Conservation (phyloP, 30 jellyfish, hydroid and myxozoan genomes). For the Hydractinia symbiolongicarpus region DNA sequence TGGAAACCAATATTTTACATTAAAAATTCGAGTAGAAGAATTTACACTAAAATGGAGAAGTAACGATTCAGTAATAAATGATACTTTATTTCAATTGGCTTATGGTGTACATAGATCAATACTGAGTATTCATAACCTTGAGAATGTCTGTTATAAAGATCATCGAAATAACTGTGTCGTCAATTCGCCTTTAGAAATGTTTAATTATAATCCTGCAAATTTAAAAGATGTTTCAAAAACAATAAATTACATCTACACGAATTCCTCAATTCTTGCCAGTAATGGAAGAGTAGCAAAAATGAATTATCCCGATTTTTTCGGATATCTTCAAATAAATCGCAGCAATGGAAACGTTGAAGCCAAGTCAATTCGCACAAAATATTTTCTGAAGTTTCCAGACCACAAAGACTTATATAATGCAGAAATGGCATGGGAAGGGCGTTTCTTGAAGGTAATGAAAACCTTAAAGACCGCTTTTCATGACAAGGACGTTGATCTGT, state of each 20-base stretch:
- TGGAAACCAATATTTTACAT: background rate
- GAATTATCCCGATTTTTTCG: conserved; percentile 1
- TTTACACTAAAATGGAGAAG: background rate
- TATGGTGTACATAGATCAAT: background rate
- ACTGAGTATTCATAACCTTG: background rate
- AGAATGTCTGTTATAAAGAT: background rate
- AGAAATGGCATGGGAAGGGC: background rate
- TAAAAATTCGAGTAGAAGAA: background rate
- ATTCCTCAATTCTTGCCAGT: background rate
- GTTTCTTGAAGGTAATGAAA: background rate
- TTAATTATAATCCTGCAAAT: background rate
- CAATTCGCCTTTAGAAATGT: conserved; percentile 9
- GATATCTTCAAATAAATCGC: background rate
- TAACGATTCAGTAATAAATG: background rate
- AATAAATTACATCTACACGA: background rate
- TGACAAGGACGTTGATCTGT: conserved; percentile 1
- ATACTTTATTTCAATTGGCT: background rate
- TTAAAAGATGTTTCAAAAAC: background rate
- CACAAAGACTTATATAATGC: background rate
- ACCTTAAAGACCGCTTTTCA: background rate
- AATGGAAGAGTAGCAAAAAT: background rate
- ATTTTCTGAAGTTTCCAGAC: background rate
- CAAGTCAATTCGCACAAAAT: background rate
- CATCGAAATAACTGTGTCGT: background rate
- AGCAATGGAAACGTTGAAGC: background rate